Conservation (phyloP, 2,113 vertebrate genomes). For the Neopipo cinnamomea region DNA sequence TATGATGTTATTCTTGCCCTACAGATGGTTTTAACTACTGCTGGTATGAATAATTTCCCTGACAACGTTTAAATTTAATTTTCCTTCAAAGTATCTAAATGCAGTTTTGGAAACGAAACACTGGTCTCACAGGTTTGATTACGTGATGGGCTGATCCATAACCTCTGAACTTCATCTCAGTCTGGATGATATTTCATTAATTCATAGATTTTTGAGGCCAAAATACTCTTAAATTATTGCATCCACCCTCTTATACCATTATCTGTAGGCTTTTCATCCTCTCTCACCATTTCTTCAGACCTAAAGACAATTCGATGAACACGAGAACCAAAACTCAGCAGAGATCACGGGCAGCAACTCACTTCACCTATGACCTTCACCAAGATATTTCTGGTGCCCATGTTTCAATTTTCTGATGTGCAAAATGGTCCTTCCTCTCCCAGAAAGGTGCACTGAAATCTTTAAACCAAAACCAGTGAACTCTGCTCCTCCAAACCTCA, state of each 20-base stretch:
- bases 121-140: neutral
- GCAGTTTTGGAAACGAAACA: neutral
- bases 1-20: neutral
- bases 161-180: neutral
- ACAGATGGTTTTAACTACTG: neutral
- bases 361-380: neutral
- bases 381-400: rapidly evolving
- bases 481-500: neutral
- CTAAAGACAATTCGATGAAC: neutral
- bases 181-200: neutral
- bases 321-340: neutral
- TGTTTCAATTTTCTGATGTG: rapidly evolving
- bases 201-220: neutral
- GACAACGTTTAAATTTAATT: neutral
- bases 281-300: neutral
- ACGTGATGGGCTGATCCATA: neutral
- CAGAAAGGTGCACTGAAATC: rapidly evolving
- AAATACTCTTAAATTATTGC: neutral
- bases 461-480: rapidly evolving
- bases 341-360: neutral
- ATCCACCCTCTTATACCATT: neutral
- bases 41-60: neutral
- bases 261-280: neutral
- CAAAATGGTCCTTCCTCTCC: neutral
- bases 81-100: neutral